Conservation (phyloP, 2,113 vertebrate species). For the Antechinus flavipes region DNA sequence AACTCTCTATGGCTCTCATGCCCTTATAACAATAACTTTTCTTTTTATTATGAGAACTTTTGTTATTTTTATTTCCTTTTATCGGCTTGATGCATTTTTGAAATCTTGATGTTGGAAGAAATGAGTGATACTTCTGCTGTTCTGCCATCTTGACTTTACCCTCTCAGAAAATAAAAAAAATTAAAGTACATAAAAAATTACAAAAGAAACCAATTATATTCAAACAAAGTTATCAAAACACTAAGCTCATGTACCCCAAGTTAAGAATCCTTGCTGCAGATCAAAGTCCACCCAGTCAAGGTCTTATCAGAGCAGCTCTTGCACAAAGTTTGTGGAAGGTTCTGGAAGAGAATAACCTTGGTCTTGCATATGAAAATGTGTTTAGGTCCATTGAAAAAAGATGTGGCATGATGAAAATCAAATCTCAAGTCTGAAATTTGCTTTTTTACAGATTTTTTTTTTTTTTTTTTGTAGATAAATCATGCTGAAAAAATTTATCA, state of each 20-base stretch:
- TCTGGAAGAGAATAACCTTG: not conserved
- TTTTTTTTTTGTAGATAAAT: not conserved
- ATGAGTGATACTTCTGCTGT: too few species aligned
- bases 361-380: not conserved
- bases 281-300: not conserved
- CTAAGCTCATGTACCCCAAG: not conserved
- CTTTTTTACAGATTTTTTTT: not conserved
- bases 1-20: not conserved
- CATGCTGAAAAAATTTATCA: not conserved
- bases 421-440: not conserved
- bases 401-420: not conserved
- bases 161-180: too few species aligned
- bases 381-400: not conserved
- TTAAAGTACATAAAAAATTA: too few species aligned
- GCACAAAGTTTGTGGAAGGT: not conserved
- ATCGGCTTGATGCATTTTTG: too few species aligned
- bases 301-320: not conserved
- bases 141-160: too few species aligned
- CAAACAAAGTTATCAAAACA: not conserved
- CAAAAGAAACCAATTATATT: not conserved
- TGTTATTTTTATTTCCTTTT: too few species aligned
- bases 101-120: too few species aligned
- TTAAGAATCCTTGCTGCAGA: not conserved
- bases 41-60: too few species aligned
- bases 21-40: too few species aligned